Evolutionary conservation across 2,113 vertebrate species (phyloP), one percentile per base, ranked within the genome.

Genomic region (Dunckerocampus dactyliophorus): DNA sequence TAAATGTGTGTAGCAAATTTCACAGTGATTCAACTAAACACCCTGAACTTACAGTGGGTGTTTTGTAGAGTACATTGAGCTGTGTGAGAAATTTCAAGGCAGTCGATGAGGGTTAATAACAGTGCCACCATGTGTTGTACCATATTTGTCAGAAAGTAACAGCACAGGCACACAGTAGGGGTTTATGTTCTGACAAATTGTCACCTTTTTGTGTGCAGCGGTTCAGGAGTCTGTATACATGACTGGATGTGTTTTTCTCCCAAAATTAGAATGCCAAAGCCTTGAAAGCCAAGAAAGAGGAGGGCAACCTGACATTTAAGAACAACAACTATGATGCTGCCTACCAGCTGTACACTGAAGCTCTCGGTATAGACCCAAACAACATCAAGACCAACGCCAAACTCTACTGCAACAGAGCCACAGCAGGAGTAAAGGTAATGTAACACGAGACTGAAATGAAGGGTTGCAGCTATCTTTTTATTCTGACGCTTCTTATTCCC

Each of bases 381-480:
- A 98, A 98, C 83, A 98, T 95, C 84, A 98, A 98, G 89, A 98
- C 96, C 69, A 98, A 98, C 39, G 95, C 96, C 82, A 98, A 98
- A 89, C 93, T 98, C 65, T 98, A 93, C 92, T 97, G 95, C 87
- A 98, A 98, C 89, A 92, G 96, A 67, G 96, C 93, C 46, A 95
- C 95, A 0, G 95, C 95, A 66, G 95, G 97, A 63, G 92, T 91
- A 69, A 98, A 98, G 94, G 96, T 95, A 89, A 90, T 7, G 10
- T 20, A 28, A 21, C 28, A 16, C 37, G 15, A 31, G 47, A 16
- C 11, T 14, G 20, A 48, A 48, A n/a, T 17, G 8, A 20, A 6
- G 20, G 11, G 19, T 49, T n/a, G 11, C 8, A 49, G 3, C 2
- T 9, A 19, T 10, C 16, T 49, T 28, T 56, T 16, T 59, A 20